Evolutionary conservation across 1,140 invertebrate species (phyloP).

Genomic region (Drosophila orena): DNA sequence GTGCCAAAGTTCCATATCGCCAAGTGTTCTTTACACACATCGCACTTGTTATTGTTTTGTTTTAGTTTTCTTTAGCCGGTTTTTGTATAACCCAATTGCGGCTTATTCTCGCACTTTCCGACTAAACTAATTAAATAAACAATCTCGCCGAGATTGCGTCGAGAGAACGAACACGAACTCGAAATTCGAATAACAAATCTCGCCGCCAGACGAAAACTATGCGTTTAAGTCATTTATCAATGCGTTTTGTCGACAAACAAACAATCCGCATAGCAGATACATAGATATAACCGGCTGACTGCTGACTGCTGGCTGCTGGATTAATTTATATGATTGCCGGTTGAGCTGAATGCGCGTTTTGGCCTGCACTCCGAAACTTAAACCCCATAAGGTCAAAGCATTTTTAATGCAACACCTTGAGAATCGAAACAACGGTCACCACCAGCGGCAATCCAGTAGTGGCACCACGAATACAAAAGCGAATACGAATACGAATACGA

Average conservation of each 20-base stretch:
- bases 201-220: background rate
- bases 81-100: slow-evolving; percentile 33
- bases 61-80: slow-evolving; percentile 3
- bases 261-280: slow-evolving; percentile 1
- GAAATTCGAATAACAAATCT: slow-evolving; percentile 5
- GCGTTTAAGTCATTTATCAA: slow-evolving; percentile 36
- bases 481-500: no score
- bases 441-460: slow-evolving; percentile 5
- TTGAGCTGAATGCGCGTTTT: slow-evolving; percentile 43
- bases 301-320: slow-evolving; percentile 19
- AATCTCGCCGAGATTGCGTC: background rate
- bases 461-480: background rate
- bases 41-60: slow-evolving; percentile 4
- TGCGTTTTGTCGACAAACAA: slow-evolving; percentile 15
- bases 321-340: slow-evolving; percentile 66
- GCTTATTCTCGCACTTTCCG: slow-evolving; percentile 2
- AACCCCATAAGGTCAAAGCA: slow-evolving; percentile 60
- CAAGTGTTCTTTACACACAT: slow-evolving; percentile 6
- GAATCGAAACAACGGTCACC: slow-evolving; percentile 42
- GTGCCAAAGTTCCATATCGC: slow-evolving; percentile 21
- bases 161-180: background rate
- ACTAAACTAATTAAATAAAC: background rate
- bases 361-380: slow-evolving; percentile 15
- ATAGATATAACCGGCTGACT: slow-evolving; percentile 33
- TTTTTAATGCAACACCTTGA: slow-evolving; percentile 77